Evolutionary conservation across 1,140 invertebrate species (phyloP).

Genomic region (Formica exsecta): DNA sequence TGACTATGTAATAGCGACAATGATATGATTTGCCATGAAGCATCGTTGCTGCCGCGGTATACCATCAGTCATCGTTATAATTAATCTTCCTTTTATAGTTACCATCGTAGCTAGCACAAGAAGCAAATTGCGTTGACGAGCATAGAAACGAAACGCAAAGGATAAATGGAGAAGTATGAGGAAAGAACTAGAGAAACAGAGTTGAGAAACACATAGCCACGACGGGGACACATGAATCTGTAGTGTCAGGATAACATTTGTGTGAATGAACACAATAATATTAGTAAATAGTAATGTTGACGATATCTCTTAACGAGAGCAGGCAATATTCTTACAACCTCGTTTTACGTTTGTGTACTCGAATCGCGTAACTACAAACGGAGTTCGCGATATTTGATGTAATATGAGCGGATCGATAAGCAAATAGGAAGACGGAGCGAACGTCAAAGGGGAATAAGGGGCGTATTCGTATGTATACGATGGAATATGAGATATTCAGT

Average conservation of each 20-base stretch:
- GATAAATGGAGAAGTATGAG: not conserved
- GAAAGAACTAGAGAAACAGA: conserved; percentile 33
- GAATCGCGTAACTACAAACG: not conserved
- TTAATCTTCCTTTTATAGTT: conserved; percentile 49
- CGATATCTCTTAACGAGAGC: not conserved
- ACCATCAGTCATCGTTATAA: conserved; percentile 29
- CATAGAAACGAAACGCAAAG: conserved; percentile 42
- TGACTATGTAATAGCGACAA: conserved; percentile 61
- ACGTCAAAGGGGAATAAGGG: conserved; percentile 21
- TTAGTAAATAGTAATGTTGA: conserved; percentile 7
- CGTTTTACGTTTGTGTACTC: not conserved
- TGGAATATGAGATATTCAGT: conserved; percentile 34
- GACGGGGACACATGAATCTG: conserved; percentile 28
- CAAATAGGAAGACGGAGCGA: conserved; percentile 35
- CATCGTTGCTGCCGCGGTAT: conserved; percentile 33
- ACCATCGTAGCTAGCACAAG: conserved; percentile 65
- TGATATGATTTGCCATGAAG: conserved; percentile 53
- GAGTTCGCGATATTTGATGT: conserved; percentile 4
- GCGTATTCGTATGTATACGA: conserved; percentile 14
- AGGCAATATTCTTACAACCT: conserved; percentile 2
- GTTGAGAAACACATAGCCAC: conserved; percentile 33
- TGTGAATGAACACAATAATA: conserved; percentile 19
- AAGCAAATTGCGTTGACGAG: conserved; percentile 52
- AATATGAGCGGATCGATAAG: conserved; percentile 25
- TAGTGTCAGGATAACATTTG: conserved; percentile 12